Evolutionary conservation across 2,888 invertebrate species (phyloP).

Genomic region (Pristionchus exspectatus): DNA sequence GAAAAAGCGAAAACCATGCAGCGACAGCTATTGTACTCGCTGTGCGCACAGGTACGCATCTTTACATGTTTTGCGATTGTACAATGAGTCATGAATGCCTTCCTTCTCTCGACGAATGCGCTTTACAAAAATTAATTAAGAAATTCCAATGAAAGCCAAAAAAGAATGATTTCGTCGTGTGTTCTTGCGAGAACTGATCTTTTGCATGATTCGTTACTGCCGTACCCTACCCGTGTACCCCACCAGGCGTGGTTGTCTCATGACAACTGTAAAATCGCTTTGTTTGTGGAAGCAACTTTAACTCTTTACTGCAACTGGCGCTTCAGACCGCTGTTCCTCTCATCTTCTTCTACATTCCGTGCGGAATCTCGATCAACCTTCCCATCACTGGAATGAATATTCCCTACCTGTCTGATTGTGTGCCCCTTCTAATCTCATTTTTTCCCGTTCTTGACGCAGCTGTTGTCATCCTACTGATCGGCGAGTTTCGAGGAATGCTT

Average conservation of each 20-base stretch:
- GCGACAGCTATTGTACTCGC: not conserved
- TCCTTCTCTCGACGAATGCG: no score
- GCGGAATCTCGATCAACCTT: not conserved
- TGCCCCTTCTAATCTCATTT: not conserved
- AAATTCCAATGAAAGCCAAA: no score
- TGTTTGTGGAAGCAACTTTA: no score
- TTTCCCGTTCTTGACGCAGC: slow-evolving; percentile 10
- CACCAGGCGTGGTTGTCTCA: no score
- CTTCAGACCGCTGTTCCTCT: not conserved
- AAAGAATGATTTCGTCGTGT: no score
- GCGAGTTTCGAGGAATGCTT: not conserved
- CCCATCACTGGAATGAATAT: not conserved
- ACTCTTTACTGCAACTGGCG: no score
- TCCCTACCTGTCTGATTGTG: not conserved
- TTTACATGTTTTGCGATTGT: not conserved
- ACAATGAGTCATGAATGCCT: no score
- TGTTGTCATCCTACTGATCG: not conserved
- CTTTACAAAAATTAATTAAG: no score
- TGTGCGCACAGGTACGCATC: not conserved
- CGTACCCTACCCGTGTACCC: no score
- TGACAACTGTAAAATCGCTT: no score
- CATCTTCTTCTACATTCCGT: slow-evolving; percentile 24
- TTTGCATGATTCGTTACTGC: not conserved
- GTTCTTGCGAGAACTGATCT: not conserved
- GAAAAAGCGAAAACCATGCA: slow-evolving; percentile 5